These are phyloP conservation scores for Odobenus rosmarus DNA, from an alignment of 2,113 vertebrate species.

Conservation along the genomic window DNA sequence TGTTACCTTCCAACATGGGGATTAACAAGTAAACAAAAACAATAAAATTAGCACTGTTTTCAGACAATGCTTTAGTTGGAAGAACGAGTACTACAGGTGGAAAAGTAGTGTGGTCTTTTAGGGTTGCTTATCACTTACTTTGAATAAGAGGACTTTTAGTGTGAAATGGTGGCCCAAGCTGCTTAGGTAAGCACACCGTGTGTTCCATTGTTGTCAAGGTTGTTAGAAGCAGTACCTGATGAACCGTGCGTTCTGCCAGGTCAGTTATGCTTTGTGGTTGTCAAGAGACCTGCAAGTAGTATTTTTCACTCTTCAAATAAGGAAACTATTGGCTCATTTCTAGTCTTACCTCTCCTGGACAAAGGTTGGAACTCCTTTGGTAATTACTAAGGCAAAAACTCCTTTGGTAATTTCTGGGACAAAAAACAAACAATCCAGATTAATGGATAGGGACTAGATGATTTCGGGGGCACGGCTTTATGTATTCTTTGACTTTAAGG, in stretches of 20 bases:
- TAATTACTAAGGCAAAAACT: constrained; percentile 35
- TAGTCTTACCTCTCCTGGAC: constrained; percentile 60
- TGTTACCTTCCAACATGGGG: background rate
- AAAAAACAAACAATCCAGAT: background rate
- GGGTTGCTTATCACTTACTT: background rate
- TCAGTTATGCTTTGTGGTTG: background rate
- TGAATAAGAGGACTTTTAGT: background rate
- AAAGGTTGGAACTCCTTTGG: constrained; percentile 62
- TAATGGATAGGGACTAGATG: background rate
- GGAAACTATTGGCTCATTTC: constrained; percentile 51
- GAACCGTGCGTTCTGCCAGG: background rate
- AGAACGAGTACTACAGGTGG: background rate
- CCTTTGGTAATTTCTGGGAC: constrained; percentile 45
- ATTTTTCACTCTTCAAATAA: constrained; percentile 59
- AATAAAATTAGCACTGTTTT: background rate
- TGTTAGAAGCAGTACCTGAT: background rate
- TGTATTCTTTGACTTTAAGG: background rate
- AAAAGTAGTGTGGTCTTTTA: background rate
- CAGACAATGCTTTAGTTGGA: background rate
- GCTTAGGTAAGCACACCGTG: background rate
- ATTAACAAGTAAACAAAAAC: background rate
- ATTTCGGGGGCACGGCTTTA: background rate
- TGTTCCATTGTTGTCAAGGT: background rate
- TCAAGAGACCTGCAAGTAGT: background rate
- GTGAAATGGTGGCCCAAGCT: background rate